phyloP scores from a whole-genome alignment of 2,113 vertebrate species.

The Pitta sordida region DNA sequence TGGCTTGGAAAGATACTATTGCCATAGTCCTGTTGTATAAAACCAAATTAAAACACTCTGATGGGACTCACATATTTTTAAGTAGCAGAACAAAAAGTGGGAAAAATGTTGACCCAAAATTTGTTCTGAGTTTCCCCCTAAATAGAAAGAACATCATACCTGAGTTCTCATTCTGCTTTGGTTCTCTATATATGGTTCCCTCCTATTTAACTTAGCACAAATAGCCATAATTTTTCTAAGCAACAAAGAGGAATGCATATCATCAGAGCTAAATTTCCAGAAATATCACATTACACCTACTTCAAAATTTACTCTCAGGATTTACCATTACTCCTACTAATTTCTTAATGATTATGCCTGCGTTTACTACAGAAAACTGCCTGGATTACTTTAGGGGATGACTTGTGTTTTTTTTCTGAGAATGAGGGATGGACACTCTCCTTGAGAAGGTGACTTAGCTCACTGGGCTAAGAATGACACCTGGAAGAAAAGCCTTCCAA shows the following conservation, averaged over 20 bases:
- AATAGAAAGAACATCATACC: not conserved
- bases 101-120: not conserved
- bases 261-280: not conserved
- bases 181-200: not conserved
- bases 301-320: not conserved
- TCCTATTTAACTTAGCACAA: not conserved
- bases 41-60: not conserved
- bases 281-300: not conserved
- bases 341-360: not conserved
- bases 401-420: not conserved
- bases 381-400: not conserved
- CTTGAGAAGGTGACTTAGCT: not conserved
- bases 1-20: not conserved
- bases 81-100: not conserved
- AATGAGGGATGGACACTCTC: not conserved
- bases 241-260: not conserved
- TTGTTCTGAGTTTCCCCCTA: not conserved
- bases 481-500: not conserved
- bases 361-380: not conserved
- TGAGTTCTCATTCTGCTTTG: not conserved
- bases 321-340: not conserved
- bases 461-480: not conserved
- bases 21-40: not conserved
- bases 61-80: not conserved
- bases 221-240: not conserved